These are phyloP conservation scores for Catamblyrhynchus diadema DNA, from an alignment of 2,797 vertebrate species.

Conservation along the genomic window DNA sequence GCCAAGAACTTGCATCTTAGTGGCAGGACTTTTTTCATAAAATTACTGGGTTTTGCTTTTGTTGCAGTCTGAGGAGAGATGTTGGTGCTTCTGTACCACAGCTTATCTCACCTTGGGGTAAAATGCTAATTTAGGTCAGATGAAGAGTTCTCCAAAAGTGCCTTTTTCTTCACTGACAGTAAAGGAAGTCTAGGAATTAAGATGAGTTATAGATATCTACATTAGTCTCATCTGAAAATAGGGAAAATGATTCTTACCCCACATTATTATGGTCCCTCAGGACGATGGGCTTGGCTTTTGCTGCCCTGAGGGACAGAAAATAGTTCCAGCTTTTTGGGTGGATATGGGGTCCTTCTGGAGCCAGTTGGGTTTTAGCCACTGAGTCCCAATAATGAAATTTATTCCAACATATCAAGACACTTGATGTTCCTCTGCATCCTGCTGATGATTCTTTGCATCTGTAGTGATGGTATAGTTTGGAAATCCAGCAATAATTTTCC, in stretches of 20 bases:
- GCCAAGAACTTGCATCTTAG: not conserved
- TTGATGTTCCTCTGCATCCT: not conserved
- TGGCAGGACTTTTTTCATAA: not conserved
- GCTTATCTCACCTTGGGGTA: not conserved
- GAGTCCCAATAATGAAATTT: not conserved
- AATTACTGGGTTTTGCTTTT: not conserved
- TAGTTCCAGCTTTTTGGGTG: not conserved
- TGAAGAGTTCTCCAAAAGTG: not conserved
- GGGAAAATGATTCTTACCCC: not conserved
- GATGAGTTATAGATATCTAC: not conserved
- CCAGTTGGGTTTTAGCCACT: not conserved
- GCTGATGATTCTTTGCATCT: not conserved
- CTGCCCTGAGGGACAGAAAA: not conserved
- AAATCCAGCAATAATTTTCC: slow-evolving; percentile 2
- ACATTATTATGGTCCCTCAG: not conserved
- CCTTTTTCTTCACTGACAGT: not conserved
- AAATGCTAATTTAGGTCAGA: not conserved
- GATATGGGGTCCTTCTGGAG: not conserved
- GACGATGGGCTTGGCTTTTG: not conserved
- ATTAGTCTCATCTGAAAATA: not conserved
- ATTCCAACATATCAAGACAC: not conserved
- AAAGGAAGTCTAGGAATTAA: not conserved
- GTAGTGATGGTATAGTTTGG: not conserved
- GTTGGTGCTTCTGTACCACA: not conserved
- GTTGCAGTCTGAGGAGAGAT: not conserved